Percentiles rank a stretch among this genome's conserved stretches.
These are phyloP conservation scores for Polyergus mexicanus DNA, from an alignment of 1,140 invertebrate genomes.

Conservation along the genomic window DNA sequence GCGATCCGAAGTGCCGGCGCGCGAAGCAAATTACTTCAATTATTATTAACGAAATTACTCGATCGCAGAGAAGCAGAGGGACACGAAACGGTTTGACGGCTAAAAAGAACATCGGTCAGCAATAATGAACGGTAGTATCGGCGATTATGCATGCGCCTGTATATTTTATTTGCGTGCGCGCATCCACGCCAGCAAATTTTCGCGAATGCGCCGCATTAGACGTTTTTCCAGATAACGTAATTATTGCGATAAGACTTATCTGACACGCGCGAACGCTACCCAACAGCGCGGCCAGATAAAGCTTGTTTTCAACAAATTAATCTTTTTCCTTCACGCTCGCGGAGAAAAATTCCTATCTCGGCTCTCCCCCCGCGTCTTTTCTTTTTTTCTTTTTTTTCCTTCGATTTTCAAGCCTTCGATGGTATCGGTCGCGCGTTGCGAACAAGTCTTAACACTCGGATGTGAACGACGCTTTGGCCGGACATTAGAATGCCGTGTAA, in stretches of 20 bases:
- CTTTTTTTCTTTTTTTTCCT: background rate
- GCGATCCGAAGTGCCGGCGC: conserved; percentile 50
- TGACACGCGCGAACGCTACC: conserved; percentile 43
- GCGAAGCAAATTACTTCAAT: conserved; percentile 61
- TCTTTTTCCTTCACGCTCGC: conserved; percentile 74
- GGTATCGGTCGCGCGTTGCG: background rate
- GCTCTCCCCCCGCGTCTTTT: conserved; percentile 21
- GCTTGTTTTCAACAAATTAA: conserved; percentile 81
- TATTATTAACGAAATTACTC: conserved; percentile 65
- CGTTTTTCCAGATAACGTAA: conserved; percentile 78
- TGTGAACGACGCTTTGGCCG: background rate
- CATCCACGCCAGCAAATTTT: conserved; percentile 64
- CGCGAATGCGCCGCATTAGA: conserved; percentile 55
- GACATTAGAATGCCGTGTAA: conserved; percentile 13
- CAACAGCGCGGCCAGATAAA: conserved; percentile 74
- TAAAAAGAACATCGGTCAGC: conserved; percentile 44
- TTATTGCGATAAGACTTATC: conserved; percentile 82
- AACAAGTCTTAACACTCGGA: background rate
- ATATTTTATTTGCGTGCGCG: background rate
- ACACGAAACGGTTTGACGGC: conserved; percentile 42
- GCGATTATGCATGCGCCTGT: conserved; percentile 39
- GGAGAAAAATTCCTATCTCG: conserved; percentile 76
- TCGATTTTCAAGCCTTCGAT: conserved; percentile 22
- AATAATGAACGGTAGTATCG: conserved; percentile 56
- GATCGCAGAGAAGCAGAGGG: conserved; percentile 50